Evolutionary conservation across 2,797 vertebrate species (phyloP).

Genomic region (Darevskia nairensis): DNA sequence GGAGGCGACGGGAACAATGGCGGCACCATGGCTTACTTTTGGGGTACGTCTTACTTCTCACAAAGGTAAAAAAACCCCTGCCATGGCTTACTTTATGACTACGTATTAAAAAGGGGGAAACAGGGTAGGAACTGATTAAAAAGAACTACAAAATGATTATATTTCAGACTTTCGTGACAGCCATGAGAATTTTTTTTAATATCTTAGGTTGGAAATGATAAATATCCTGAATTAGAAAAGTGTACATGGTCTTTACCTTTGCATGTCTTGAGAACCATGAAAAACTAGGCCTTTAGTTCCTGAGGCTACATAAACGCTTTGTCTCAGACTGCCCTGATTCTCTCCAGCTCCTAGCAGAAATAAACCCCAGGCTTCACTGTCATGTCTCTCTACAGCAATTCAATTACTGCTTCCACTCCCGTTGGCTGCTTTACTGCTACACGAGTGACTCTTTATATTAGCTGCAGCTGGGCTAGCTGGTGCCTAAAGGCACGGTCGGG

Average conservation of each 20-base stretch:
- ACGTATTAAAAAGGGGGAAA: too few relatives aligned
- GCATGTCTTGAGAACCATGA: constrained; percentile 8
- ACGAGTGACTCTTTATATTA: constrained; percentile 33
- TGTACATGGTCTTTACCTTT: not conserved
- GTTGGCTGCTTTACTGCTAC: constrained; percentile 26
- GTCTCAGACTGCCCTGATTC: constrained; percentile 5
- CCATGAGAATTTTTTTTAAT: not conserved
- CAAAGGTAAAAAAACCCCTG: too few relatives aligned
- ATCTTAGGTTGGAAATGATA: rapidly evolving
- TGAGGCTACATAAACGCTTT: constrained; percentile 4
- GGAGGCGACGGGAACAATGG: too few relatives aligned
- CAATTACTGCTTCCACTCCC: constrained; percentile 16
- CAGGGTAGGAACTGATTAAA: not conserved
- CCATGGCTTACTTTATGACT: too few relatives aligned
- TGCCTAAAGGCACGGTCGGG: constrained; percentile 5
- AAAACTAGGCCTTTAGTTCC: not conserved
- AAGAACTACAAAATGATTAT: not conserved
- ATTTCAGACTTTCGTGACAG: not conserved
- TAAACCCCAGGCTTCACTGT: constrained; percentile 13
- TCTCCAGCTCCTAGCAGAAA: constrained; percentile 22
- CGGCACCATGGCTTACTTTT: too few relatives aligned
- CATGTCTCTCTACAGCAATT: constrained; percentile 21
- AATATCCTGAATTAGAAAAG: not conserved
- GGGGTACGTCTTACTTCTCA: too few relatives aligned
- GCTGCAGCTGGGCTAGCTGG: constrained; percentile 14